Base-by-base conservation (phyloP, 2,113 vertebrate genomes). In the Seriola aureovittata region DNA sequence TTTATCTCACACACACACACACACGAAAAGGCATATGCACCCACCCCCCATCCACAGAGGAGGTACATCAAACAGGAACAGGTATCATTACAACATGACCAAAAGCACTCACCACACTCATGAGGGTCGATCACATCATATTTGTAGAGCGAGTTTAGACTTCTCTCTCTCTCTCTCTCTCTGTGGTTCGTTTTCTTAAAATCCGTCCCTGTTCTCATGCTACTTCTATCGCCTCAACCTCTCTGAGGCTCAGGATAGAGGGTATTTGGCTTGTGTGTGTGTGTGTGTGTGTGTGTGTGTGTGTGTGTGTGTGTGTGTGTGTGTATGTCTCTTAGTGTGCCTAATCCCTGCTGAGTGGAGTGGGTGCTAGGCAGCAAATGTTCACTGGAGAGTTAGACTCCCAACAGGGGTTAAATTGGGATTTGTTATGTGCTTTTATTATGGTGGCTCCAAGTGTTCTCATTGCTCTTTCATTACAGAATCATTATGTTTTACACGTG, bases 281-380 rank as follows among this genome's bases (percentile, higher is more conserved):
- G 79, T 76, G 68, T 78, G 23, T 71, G 67, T 54, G 32, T n/a
- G 68, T 75, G 55, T 77, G 25, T 68, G 81, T 76, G 68, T 78
- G 23, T 71, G 68, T 55, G 21, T 14, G 71, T 76, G 69, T 78
- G 23, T 55, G 32, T n/a, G 68, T 75, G 75, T 67, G 81, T 58
- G 29, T 65, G 36, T 84, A 77, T 78, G 85, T 48, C 81, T 85
- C 81, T 88, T 50, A 64, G 76, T 86, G 86, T 80, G 73, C 62
- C 78, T 95, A 93, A 94, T 94, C 93, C 93, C 92, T 73, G 74
- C 86, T 85, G 92, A 91, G 88, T 68, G 80, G 76, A 87, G 84
- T 86, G 71, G 92, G 87, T 92, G 93, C 94, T 93, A 92, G 89
- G 93, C 93, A 93, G 92, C 91, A 81, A 88, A 65, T 48, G 75